phyloP scores from a whole-genome alignment of 1,140 invertebrate species.

The Maconellicoccus hirsutus region DNA sequence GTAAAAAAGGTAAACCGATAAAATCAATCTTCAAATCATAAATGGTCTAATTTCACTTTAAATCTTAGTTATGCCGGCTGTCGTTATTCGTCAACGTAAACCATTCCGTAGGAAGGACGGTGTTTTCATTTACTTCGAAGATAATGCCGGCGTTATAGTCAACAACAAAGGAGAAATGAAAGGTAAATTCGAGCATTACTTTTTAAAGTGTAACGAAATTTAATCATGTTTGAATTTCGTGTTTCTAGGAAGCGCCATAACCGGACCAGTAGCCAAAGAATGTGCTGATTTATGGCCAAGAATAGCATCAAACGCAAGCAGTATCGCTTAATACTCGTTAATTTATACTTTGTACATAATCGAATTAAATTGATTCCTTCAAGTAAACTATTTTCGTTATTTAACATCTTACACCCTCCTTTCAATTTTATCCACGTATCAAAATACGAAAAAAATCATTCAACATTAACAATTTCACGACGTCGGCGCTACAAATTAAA shows the following conservation, averaged over 20 bases:
- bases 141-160: slow-evolving; percentile 99
- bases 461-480: no score
- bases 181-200: slow-evolving; percentile 41
- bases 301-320: slow-evolving; percentile 96
- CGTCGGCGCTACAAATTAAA: neutral
- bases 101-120: slow-evolving; percentile 98
- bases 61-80: slow-evolving; percentile 98
- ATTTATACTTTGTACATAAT: neutral
- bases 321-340: slow-evolving; percentile 66
- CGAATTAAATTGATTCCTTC: no score
- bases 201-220: no score
- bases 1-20: slow-evolving; percentile 79
- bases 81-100: slow-evolving; percentile 96
- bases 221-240: neutral
- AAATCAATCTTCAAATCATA: no score
- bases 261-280: slow-evolving; percentile 97
- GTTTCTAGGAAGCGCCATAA: slow-evolving; percentile 79
- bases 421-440: no score
- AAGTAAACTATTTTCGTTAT: no score
- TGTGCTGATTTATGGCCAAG: slow-evolving; percentile 99
- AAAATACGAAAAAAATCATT: no score
- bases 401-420: no score
- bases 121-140: slow-evolving; percentile 98
- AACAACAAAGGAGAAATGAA: slow-evolving; percentile 99
- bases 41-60: no score